These are phyloP conservation scores for Vannuccia rotundouncinata DNA, from an alignment of 2,888 invertebrate genomes.

Conservation along the genomic window DNA sequence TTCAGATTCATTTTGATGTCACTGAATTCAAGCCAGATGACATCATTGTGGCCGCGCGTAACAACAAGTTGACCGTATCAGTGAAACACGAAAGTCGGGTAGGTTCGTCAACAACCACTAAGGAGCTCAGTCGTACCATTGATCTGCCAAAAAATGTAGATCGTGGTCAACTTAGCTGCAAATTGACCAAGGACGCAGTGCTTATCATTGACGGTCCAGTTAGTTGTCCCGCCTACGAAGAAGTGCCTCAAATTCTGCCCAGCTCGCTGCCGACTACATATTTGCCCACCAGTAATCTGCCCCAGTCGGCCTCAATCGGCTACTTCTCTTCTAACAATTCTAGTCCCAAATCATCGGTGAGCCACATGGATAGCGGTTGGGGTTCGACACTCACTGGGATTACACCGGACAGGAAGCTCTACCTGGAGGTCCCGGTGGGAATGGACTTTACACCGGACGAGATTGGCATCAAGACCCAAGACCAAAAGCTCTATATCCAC, in stretches of 20 bases:
- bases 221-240: neutral
- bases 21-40: constrained; percentile 51
- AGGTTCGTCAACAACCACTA: constrained; percentile 45
- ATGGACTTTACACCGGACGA: neutral
- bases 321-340: neutral
- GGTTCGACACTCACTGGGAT: neutral
- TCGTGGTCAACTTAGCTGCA: constrained; percentile 47
- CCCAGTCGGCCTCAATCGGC: neutral
- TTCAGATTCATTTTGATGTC: constrained; percentile 50
- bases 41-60: constrained; percentile 49
- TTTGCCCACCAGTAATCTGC: neutral
- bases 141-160: constrained; percentile 50
- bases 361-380: neutral
- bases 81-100: constrained; percentile 48
- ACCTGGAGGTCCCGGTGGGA: neutral
- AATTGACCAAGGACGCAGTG: constrained; percentile 49
- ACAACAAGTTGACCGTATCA: constrained; percentile 47
- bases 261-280: neutral
- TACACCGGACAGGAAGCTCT: neutral
- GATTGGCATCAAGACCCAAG: neutral
- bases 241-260: neutral
- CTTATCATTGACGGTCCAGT: constrained; percentile 49
- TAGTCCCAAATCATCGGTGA: neutral
- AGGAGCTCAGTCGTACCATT: constrained; percentile 49
- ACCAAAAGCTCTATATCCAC: neutral